Evolutionary conservation across 2,113 vertebrate genomes (phyloP).

Genomic region (Psophia crepitans): DNA sequence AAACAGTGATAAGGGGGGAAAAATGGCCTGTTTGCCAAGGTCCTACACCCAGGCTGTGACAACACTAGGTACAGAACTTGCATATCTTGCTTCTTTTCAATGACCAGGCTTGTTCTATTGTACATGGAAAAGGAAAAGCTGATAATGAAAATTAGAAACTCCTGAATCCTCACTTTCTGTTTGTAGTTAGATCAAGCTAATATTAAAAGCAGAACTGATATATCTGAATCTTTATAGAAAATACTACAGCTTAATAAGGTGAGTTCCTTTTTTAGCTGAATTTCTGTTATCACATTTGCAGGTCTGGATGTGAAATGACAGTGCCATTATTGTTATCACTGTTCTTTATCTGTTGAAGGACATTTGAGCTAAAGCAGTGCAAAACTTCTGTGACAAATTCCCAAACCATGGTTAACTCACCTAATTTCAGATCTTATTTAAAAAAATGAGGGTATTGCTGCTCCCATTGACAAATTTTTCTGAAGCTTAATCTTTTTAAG

Average conservation of each 20-base stretch:
- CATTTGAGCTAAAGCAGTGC: background rate
- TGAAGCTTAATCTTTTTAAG: background rate
- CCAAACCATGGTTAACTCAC: background rate
- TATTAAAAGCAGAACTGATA: background rate
- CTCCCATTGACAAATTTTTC: background rate
- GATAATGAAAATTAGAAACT: background rate
- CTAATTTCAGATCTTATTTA: background rate
- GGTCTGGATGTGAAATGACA: conserved; percentile 27
- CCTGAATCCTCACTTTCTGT: background rate
- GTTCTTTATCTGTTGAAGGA: conserved; percentile 9
- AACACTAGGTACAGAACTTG: background rate
- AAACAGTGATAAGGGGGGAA: background rate
- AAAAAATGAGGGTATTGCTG: background rate
- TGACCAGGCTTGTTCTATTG: background rate
- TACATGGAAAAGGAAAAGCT: background rate
- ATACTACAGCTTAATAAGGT: background rate
- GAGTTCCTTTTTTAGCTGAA: background rate
- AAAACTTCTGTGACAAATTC: background rate
- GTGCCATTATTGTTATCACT: background rate
- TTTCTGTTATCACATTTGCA: background rate
- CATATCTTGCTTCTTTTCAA: background rate
- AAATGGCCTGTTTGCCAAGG: background rate
- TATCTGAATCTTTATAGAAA: background rate
- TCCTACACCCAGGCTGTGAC: background rate
- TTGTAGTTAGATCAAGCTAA: background rate